Base-by-base conservation (phyloP, 2,888 invertebrate species). In the Pantelozetes paolii region DNA sequence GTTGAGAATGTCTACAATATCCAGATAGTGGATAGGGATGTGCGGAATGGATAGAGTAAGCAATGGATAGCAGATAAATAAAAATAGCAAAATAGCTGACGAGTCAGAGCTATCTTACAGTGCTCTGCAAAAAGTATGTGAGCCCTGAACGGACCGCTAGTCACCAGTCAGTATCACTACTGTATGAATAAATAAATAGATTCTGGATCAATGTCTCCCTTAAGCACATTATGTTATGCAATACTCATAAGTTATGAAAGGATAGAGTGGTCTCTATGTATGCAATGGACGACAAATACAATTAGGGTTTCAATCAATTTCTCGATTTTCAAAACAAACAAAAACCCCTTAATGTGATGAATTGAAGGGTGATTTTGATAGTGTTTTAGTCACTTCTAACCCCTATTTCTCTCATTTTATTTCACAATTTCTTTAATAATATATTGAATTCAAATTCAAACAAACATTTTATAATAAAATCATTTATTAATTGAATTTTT, bases 121-220 rank as follows among this genome's bases (percentile, higher is more conserved):
- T n/a, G n/a, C n/a, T n/a, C n/a, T 20, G 13, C 23, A 20, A 28
- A 26, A 11, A 23, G 1, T 32, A 40, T 64, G 20, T 20, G 32
- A 64, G 64, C 59, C 57, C 11, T 57, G 11, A 18, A 30, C 48
- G 11, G 36, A 64, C 64, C 64, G 36, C 64, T 64, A 64, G 18
- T 64, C 30, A 32, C 13, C 20, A 26, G n/a, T 40, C 40, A 64
- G 28, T 64, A 64, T 36, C 36, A 64, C n/a, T 64, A 20, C 30
- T 32, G 15, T 64, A 64, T 64, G 64, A 64, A 64, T 64, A 64
- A 64, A 36, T 64, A 64, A 64, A n/a, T n/a, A 64, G 32, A n/a
- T n/a, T 64, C n/a, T 64, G 36, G 18, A 8, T n/a, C 20, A 40
- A 64, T n/a, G n/a, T 32, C 20, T 32, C 64, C 32, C 62, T 30